A percentile compares a stretch with the other conserved stretches of the same genome.
These are phyloP conservation scores for Neoniphon sammara DNA, from an alignment of 2,797 vertebrate genomes.

Conservation along the genomic window DNA sequence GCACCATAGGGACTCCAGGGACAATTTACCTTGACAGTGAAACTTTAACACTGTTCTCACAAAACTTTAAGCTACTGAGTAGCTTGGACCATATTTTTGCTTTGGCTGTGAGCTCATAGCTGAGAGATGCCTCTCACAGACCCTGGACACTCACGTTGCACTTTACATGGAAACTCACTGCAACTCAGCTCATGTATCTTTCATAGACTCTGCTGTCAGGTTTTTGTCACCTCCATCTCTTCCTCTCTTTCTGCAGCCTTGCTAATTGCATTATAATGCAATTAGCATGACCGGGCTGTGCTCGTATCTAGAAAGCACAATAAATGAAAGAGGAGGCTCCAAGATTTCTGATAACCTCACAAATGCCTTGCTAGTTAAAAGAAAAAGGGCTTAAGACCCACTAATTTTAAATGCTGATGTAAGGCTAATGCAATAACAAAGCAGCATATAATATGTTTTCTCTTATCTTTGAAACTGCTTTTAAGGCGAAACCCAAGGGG, in stretches of 20 bases:
- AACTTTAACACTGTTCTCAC: constrained; percentile 10
- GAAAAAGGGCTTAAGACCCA: background rate
- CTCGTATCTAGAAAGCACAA: background rate
- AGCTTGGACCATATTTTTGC: constrained; percentile 22
- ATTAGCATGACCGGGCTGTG: background rate
- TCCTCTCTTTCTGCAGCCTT: background rate
- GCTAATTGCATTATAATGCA: background rate
- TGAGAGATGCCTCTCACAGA: constrained; percentile 28
- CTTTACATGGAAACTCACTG: constrained; percentile 38
- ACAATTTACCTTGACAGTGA: constrained; percentile 6
- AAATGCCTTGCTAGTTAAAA: background rate
- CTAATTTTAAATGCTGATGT: constrained; percentile 14
- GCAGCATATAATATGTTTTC: background rate
- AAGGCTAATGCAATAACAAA: constrained; percentile 5
- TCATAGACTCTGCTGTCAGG: constrained; percentile 55
- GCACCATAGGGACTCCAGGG: background rate
- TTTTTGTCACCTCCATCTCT: constrained; percentile 48
- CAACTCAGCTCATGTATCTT: constrained; percentile 65
- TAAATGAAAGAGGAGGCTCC: background rate
- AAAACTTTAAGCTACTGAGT: constrained; percentile 17
- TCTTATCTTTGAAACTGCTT: constrained; percentile 8
- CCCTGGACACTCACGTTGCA: constrained; percentile 25
- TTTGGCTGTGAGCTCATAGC: constrained; percentile 7
- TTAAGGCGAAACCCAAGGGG: background rate
- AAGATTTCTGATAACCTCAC: background rate